Base-by-base conservation (phyloP, 2,888 invertebrate species). In the Eurytoma adleriae region DNA sequence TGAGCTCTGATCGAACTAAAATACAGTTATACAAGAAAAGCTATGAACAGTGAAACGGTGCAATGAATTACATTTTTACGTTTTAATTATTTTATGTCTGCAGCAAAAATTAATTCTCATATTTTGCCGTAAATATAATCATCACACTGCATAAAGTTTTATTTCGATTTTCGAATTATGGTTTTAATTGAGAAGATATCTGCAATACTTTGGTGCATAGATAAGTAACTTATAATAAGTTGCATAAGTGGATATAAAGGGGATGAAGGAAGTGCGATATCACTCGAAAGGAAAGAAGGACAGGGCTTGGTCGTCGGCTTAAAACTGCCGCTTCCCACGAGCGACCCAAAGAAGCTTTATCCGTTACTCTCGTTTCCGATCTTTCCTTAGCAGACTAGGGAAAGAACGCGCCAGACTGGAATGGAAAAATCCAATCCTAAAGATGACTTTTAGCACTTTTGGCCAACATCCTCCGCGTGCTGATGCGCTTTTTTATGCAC, bases 381-480 rank as follows among this genome's bases (percentile, higher is more conserved):
- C 66, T 64, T 54, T 76, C 61, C 7, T 50, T 74, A 10, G 59
- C 54, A 71, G 54, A 27, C 14, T 18, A 40, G 10, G 18, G 7
- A 20, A 24, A 57, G 61, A 68, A 52, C 0, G 52, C 20, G 68
- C 40, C 27, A 24, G 20, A 48, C 24, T 59, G 79, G 40, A 56
- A 73, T 72, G 77, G 77, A 77, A 80, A 77, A 77, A 80, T 80
- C 72, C 80, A 80, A 80, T 80, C 77, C 72, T 57, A 30, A 24
- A 77, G 77, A 80, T 77, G 80, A 76, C 71, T 80, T 76, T 80
- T 76, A 62, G 80, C 80, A 76, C 80, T 71, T 67, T 80, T 67
- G 71, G 68, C n/a, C 67, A 59, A 70, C 74, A 66, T 70, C 64
- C 56, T 62, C 56, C 56, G 24, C 68, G 73, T 68, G 62, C 40